Conservation (phyloP, 2,113 vertebrate species). For the Psilopogon haemacephalus region DNA sequence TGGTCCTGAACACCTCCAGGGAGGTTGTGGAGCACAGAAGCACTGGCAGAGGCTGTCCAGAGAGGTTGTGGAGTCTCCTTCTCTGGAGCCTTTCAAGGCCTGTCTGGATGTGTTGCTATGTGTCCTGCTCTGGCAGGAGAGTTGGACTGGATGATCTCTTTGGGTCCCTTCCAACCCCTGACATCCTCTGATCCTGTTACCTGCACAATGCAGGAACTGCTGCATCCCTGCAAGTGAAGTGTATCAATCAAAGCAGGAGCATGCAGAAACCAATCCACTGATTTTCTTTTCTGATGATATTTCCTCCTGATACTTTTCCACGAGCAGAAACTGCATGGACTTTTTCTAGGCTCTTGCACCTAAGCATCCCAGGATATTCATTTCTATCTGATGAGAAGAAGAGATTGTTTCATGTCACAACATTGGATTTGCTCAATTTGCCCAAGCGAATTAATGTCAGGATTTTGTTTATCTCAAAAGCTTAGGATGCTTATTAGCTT, state of each 20-base stretch:
- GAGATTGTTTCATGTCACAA: slow-evolving; percentile 59
- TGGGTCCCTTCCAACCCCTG: no score
- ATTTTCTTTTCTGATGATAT: not conserved
- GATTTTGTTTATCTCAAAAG: slow-evolving; percentile 65
- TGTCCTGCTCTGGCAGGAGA: no score
- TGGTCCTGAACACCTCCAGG: no score
- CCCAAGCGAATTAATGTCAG: slow-evolving; percentile 43
- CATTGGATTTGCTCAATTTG: slow-evolving; percentile 36
- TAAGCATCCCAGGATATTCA: not conserved
- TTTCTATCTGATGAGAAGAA: slow-evolving; percentile 38
- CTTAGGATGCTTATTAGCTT: slow-evolving; percentile 73
- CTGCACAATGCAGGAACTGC: not conserved
- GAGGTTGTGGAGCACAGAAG: no score
- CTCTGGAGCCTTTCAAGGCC: no score
- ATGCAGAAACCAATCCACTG: not conserved
- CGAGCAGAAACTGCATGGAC: not conserved
- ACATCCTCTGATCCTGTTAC: no score
- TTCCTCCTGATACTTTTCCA: not conserved
- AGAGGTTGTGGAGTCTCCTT: no score
- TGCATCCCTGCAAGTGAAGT: not conserved
- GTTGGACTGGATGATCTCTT: no score
- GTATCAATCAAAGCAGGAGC: not conserved
- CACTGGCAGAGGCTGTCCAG: no score
- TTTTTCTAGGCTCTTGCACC: not conserved
- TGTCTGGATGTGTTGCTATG: no score